These are phyloP conservation scores for fruit fly (Drosophila melanogaster) DNA, from an alignment of 1,140 invertebrate genomes.

Conservation along the genomic window DNA sequence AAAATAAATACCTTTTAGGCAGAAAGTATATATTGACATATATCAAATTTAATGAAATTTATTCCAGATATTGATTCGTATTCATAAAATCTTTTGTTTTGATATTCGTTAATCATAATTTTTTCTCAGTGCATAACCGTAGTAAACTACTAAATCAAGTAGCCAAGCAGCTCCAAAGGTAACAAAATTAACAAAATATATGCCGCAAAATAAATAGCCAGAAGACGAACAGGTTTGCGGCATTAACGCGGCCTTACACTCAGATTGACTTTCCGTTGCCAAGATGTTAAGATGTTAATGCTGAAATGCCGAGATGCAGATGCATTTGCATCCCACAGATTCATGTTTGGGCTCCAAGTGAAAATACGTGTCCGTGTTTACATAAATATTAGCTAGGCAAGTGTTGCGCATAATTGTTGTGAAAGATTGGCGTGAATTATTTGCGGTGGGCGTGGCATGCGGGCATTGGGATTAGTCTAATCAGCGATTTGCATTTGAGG, in stretches of 20 bases:
- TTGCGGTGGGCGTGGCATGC: constrained; percentile 48
- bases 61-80: too few species aligned
- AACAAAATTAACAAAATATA: constrained; percentile 53
- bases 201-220: constrained; percentile 47
- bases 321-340: constrained; percentile 44
- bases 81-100: too few species aligned
- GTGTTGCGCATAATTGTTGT: constrained; percentile 72
- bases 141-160: constrained; percentile 57
- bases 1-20: too few species aligned
- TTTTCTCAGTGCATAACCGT: constrained; percentile 11
- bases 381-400: constrained; percentile 52
- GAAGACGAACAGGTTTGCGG: constrained; percentile 59
- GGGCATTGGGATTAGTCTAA: constrained; percentile 44
- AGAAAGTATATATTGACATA: background rate
- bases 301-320: constrained; percentile 5
- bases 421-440: constrained; percentile 54
- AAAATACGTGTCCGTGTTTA: constrained; percentile 37
- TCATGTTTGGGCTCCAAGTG: constrained; percentile 28
- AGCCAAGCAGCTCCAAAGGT: constrained; percentile 41
- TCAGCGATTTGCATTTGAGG: constrained; percentile 42
- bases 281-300: constrained; percentile 1
- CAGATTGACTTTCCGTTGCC: constrained; percentile 34
- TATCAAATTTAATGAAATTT: too few species aligned
- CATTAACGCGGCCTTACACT: constrained; percentile 40
- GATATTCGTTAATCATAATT: too few species aligned